phyloP scores from a whole-genome alignment of 1,140 invertebrate genomes.

The Heliconius hewitsoni region DNA sequence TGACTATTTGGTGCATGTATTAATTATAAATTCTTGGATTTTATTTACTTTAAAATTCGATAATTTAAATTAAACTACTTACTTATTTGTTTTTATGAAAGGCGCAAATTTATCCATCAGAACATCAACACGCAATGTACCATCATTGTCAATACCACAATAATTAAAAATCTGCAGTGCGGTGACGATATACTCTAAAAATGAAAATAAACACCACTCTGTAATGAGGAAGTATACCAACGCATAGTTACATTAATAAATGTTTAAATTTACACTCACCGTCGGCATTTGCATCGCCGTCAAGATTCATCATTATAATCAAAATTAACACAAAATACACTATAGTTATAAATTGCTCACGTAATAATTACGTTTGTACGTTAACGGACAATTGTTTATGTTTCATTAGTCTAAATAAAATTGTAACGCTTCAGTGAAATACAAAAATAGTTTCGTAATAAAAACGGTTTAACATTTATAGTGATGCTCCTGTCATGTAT shows the following conservation, averaged over 20 bases:
- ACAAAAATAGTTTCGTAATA: conserved; percentile 67
- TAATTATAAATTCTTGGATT: neutral
- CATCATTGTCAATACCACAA: conserved; percentile 60
- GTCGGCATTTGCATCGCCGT: conserved; percentile 57
- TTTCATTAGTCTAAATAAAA: conserved; percentile 62
- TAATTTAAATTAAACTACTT: conserved; percentile 33
- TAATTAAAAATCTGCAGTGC: conserved; percentile 73
- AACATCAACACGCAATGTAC: conserved; percentile 61
- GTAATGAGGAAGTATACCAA: conserved; percentile 60
- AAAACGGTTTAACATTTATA: conserved; percentile 57
- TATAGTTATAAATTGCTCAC: conserved; percentile 27
- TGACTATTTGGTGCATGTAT: neutral
- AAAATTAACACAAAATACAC: conserved; percentile 31
- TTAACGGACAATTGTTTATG: conserved; percentile 62
- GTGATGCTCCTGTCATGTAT: conserved; percentile 33
- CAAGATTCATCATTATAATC: conserved; percentile 57
- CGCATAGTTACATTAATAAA: conserved; percentile 64
- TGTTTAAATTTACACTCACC: conserved; percentile 55
- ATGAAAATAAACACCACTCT: conserved; percentile 49
- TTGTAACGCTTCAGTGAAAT: conserved; percentile 56
- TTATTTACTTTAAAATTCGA: too few species aligned
- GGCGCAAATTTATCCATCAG: conserved; percentile 74
- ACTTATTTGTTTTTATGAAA: conserved; percentile 74
- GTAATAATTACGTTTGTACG: conserved; percentile 38
- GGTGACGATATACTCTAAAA: conserved; percentile 71